Percentiles rank a stretch among this genome's conserved stretches.
Conservation (phyloP, 2,888 invertebrate species). For the Clunio marinus region DNA sequence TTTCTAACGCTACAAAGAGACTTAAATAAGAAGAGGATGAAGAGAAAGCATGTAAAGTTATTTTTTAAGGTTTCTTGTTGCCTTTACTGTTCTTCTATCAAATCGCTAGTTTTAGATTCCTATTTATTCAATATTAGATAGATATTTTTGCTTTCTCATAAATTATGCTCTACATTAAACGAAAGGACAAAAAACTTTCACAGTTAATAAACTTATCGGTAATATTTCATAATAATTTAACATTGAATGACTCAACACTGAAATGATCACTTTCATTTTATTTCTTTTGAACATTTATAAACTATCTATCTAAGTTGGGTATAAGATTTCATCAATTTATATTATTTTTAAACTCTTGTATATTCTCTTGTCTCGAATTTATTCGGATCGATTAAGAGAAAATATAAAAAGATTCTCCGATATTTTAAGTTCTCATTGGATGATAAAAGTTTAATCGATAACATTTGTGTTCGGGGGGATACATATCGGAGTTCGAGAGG, state of each 20-base stretch:
- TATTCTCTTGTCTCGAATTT: background rate
- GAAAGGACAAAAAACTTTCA: background rate
- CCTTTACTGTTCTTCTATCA: too few species aligned
- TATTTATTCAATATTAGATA: too few species aligned
- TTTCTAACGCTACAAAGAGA: too few species aligned
- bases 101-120: too few species aligned
- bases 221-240: background rate
- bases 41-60: too few species aligned
- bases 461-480: too few species aligned
- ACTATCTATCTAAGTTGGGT: constrained; percentile 5
- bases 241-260: constrained; percentile 7
- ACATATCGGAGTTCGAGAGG: too few species aligned
- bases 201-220: background rate
- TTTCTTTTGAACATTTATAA: background rate
- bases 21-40: too few species aligned
- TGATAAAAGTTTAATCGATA: background rate
- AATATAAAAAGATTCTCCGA: background rate
- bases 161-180: background rate
- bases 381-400: constrained; percentile 4
- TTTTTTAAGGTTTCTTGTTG: too few species aligned
- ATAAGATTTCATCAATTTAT: background rate
- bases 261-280: background rate
- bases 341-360: too few species aligned
- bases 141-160: too few species aligned
- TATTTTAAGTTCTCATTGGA: background rate